Evolutionary conservation across 2,113 vertebrate genomes (phyloP).

Genomic region (Sphyrna mokarran): DNA sequence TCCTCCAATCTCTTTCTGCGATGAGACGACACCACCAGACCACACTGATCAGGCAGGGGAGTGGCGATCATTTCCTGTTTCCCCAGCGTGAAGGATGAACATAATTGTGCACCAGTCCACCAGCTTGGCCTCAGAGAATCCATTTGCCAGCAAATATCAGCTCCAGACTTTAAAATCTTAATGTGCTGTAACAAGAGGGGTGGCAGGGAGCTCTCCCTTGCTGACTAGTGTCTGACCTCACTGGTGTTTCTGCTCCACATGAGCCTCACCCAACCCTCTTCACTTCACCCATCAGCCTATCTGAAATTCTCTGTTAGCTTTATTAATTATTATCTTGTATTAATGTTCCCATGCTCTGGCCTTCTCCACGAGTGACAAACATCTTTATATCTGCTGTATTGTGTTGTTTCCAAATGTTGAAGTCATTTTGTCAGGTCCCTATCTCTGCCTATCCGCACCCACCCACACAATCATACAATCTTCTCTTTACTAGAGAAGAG

Average conservation of each 20-base stretch:
- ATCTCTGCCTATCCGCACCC: too few relatives aligned
- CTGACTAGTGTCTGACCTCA: background rate
- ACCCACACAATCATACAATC: too few relatives aligned
- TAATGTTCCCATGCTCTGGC: background rate
- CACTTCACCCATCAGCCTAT: background rate
- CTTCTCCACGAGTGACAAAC: background rate
- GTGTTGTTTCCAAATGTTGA: background rate
- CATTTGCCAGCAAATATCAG: background rate
- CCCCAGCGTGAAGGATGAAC: background rate
- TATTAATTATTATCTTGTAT: background rate
- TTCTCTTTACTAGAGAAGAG: background rate
- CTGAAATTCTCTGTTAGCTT: background rate
- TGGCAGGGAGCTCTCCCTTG: background rate
- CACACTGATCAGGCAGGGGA: background rate
- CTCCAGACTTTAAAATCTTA: background rate
- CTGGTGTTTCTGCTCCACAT: background rate
- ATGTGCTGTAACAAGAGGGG: background rate
- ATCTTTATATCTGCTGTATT: background rate
- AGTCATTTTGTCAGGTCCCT: background rate
- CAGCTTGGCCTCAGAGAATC: too few relatives aligned
- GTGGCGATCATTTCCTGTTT: background rate
- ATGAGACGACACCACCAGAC: background rate
- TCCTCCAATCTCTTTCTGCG: background rate
- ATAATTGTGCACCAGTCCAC: background rate
- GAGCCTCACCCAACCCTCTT: background rate